phyloP scores from a whole-genome alignment of 2,113 vertebrate genomes.

The Rhinolophus sinicus region DNA sequence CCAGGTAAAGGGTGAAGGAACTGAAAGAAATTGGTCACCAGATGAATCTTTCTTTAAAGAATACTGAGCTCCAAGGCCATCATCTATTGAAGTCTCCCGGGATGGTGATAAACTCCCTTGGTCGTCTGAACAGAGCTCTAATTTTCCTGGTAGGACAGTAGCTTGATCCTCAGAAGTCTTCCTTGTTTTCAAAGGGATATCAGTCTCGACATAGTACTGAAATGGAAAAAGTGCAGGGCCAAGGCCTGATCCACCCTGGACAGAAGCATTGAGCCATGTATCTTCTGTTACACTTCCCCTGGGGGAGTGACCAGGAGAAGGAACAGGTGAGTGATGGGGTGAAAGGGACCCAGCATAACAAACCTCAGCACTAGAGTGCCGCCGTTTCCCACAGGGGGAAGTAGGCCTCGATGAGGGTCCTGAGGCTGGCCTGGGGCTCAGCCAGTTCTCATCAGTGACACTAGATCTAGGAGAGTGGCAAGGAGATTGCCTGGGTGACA shows the following conservation, averaged over 20 bases:
- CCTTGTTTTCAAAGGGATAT: conserved; percentile 97
- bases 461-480: conserved; percentile 98
- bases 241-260: conserved; percentile 84
- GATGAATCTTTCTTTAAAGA: conserved; percentile 94
- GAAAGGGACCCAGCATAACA: conserved; percentile 94
- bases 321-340: conserved; percentile 96
- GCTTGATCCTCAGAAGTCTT: conserved; percentile 98
- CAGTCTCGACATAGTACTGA: conserved; percentile 95
- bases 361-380: conserved; percentile 98
- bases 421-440: conserved; percentile 95
- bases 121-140: conserved; percentile 93
- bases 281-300: conserved; percentile 97
- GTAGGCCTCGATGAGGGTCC: conserved; percentile 96
- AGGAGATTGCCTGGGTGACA: conserved; percentile 96
- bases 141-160: conserved; percentile 90
- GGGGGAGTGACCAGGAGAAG: conserved; percentile 96
- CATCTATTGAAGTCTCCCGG: conserved; percentile 93
- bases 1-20: conserved; percentile 98
- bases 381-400: conserved; percentile 96
- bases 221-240: conserved; percentile 90
- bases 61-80: conserved; percentile 89
- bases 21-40: conserved; percentile 97
- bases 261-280: conserved; percentile 92
- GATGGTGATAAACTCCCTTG: conserved; percentile 92
- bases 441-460: conserved; percentile 98